phyloP scores from a whole-genome alignment of 2,113 vertebrate genomes.

The Sporophila hypoxantha region DNA sequence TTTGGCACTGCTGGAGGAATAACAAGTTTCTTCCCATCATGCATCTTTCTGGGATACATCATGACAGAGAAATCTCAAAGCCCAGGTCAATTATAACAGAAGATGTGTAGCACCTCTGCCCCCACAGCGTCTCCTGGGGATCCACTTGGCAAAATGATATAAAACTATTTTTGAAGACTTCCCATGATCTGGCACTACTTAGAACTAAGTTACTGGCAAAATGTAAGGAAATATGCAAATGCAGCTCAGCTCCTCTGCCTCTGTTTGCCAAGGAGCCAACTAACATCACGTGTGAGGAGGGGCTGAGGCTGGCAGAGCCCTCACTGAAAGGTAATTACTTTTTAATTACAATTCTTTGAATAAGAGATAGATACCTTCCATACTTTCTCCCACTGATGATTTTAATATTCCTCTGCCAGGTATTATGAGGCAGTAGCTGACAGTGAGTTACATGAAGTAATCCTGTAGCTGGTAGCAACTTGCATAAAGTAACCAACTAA shows the following conservation, averaged over 20 bases:
- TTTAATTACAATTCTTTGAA: constrained; percentile 76
- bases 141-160: constrained; percentile 70
- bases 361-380: constrained; percentile 66
- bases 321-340: constrained; percentile 58
- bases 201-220: constrained; percentile 70
- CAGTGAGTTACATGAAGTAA: constrained; percentile 65
- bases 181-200: constrained; percentile 62
- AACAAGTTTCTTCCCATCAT: constrained; percentile 78
- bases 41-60: constrained; percentile 77
- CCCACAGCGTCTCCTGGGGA: constrained; percentile 73
- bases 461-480: constrained; percentile 61
- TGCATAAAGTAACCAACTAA: constrained; percentile 68
- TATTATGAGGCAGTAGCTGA: constrained; percentile 66
- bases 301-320: constrained; percentile 47
- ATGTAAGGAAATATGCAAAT: constrained; percentile 41
- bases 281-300: background rate
- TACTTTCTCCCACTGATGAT: constrained; percentile 57
- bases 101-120: constrained; percentile 75
- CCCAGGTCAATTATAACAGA: constrained; percentile 84
- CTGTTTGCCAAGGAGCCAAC: constrained; percentile 19
- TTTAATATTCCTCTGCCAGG: constrained; percentile 72
- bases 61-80: constrained; percentile 84
- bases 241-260: background rate
- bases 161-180: constrained; percentile 68
- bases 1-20: constrained; percentile 76